Percentiles rank a stretch among this genome's conserved stretches.
phyloP scores from a whole-genome alignment of 2,888 invertebrate genomes.

The Ophion obscuratus region DNA sequence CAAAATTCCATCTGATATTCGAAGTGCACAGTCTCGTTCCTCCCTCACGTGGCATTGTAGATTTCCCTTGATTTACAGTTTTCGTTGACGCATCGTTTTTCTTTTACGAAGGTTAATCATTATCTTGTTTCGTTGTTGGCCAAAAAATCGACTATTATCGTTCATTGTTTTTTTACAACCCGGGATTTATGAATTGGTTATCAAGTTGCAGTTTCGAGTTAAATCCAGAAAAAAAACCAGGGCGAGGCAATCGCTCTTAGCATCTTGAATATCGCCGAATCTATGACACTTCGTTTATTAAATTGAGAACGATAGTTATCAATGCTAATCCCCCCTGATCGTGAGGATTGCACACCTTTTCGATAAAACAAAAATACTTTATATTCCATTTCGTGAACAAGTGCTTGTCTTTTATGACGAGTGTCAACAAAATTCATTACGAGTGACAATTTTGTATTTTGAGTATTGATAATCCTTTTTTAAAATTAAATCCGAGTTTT shows the following conservation, averaged over 20 bases:
- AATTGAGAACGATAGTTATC: background rate
- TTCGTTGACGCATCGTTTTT: constrained; percentile 51
- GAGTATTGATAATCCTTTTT: background rate
- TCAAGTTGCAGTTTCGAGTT: constrained; percentile 65
- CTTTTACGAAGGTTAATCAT: constrained; percentile 56
- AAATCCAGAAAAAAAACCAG: constrained; percentile 56
- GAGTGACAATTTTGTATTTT: background rate
- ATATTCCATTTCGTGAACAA: background rate
- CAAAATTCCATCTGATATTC: constrained; percentile 1
- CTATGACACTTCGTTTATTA: background rate
- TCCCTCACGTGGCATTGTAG: constrained; percentile 5
- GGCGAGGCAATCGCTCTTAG: background rate
- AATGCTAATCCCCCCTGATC: background rate
- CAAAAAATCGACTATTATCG: constrained; percentile 43
- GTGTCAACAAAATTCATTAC: background rate
- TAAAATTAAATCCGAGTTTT: background rate
- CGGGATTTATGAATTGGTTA: constrained; percentile 59
- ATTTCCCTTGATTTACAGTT: constrained; percentile 37
- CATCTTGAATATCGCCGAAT: background rate
- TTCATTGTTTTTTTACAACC: constrained; percentile 53
- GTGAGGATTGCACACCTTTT: background rate
- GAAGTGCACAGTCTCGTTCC: background rate
- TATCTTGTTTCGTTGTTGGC: constrained; percentile 60
- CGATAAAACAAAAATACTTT: background rate
- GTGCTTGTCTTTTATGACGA: background rate